Evolutionary conservation across 2,888 invertebrate species (phyloP), one percentile per base, ranked within the genome.

Genomic region (Maniola hyperantus): DNA sequence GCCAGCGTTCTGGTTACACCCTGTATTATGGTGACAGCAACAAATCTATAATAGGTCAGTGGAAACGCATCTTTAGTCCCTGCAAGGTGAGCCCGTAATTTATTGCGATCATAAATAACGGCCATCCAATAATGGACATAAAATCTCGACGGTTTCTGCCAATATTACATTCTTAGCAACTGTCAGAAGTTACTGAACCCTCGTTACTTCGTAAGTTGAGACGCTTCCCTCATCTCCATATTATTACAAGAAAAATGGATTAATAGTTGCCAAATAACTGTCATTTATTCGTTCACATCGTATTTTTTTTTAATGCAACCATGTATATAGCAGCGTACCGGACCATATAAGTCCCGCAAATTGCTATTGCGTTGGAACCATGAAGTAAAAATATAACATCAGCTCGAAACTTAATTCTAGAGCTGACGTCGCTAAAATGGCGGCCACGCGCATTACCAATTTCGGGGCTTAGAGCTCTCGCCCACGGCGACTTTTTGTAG

Each of bases 181-280:
- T 74, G 76, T 77, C 76, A 74, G 74, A 78, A 77, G 69, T 76
- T 74, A n/a, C n/a, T n/a, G 46, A 51, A 74, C 71, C 75, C 73
- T 74, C 69, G 72, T 73, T 71, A 70, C 48, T 54, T 50, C 51
- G 62, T 59, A 68, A 62, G 60, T 39, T 44, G 50, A 60, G 54
- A 36, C 50, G 11, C 34, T 59, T 39, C 42, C 53, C 20, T 39
- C 51, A 64, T 51, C 26, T 59, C 33, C 53, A 13, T 59, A 59
- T 64, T 59, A 59, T 64, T 42, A 57, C 20, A 36, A 10, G 36
- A 6, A 61, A 36, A 61, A 36, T 50, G 20, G 36, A 50, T 61
- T 50, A 36, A 26, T 59, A 46, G 33, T 48, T 34, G 36, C n/a
- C 42, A 42, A 57, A 20, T 57, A 18, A 6, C 6, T n/a, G n/a